phyloP scores from a whole-genome alignment of 2,888 invertebrate species.

The Zhengitettix transpicula region DNA sequence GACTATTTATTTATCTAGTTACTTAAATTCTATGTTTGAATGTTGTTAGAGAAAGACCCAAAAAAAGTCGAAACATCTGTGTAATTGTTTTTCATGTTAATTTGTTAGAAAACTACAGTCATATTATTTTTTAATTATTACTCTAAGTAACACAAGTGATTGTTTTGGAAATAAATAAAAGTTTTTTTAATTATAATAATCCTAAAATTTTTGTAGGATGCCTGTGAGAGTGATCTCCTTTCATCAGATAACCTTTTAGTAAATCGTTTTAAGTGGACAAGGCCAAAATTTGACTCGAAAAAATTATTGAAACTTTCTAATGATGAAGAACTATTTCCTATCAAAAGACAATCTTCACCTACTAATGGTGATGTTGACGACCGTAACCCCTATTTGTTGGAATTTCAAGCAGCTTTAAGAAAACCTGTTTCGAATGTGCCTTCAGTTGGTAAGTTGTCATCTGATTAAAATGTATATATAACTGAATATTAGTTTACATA shows the following conservation, averaged over 20 bases:
- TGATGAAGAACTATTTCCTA: neutral
- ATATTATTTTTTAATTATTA: no score
- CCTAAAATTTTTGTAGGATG: neutral
- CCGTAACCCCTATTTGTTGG: slow-evolving; percentile 1
- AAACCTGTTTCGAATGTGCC: slow-evolving; percentile 3
- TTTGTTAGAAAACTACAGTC: no score
- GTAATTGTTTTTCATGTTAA: no score
- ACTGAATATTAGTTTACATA: neutral
- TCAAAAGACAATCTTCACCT: neutral
- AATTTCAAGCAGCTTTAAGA: slow-evolving; percentile 5
- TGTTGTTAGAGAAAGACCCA: no score
- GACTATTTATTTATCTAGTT: no score
- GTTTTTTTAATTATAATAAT: neutral
- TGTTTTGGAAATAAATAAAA: no score
- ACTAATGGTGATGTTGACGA: neutral
- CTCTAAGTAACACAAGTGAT: no score
- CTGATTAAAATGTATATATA: neutral
- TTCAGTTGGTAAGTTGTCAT: neutral
- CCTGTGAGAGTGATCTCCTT: slow-evolving; percentile 1
- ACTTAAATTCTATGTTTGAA: no score
- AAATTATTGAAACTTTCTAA: slow-evolving; percentile 2
- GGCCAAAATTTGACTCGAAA: neutral
- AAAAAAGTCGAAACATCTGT: no score
- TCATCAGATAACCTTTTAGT: slow-evolving; percentile 1
- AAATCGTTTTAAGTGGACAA: slow-evolving; percentile 2